phyloP scores from a whole-genome alignment of 35 echinoderm and acorn worm species.

The Anneissia japonica region DNA sequence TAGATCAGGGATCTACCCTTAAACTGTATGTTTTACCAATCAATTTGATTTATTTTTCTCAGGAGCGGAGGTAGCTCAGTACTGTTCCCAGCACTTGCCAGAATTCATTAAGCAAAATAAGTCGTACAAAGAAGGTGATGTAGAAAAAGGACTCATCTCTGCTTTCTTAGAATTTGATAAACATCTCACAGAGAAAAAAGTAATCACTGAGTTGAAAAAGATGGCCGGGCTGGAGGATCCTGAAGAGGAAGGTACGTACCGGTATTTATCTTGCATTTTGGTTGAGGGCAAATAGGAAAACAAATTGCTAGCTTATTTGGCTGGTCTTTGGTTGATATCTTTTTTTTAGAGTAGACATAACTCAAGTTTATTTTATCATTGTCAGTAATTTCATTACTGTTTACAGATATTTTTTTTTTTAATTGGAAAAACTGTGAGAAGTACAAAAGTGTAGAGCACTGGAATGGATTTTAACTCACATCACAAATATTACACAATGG shows the following conservation, averaged over 20 bases:
- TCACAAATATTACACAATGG: too few species aligned
- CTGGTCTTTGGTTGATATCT: too few species aligned
- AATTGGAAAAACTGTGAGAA: too few species aligned
- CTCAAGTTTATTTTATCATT: too few species aligned
- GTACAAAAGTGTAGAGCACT: too few species aligned
- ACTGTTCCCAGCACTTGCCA: conserved; percentile 73
- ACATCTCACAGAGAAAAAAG: conserved; percentile 53
- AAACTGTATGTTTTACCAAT: neutral
- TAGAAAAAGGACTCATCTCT: conserved; percentile 52
- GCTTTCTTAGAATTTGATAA: conserved; percentile 90
- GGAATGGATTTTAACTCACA: too few species aligned
- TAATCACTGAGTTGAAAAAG: conserved; percentile 59
- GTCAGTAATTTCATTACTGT: too few species aligned
- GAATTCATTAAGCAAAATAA: conserved; percentile 40
- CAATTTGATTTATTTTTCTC: neutral
- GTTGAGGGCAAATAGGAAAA: too few species aligned
- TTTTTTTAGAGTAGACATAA: too few species aligned
- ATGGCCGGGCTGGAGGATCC: conserved; percentile 66
- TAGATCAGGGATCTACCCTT: too few species aligned
- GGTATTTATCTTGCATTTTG: neutral
- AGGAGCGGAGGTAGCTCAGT: conserved; percentile 83
- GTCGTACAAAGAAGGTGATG: conserved; percentile 59
- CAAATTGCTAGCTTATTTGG: neutral
- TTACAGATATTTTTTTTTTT: too few species aligned
- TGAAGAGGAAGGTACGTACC: conserved; percentile 47